phyloP scores from a whole-genome alignment of 2,113 vertebrate species.

The Diglossa brunneiventris region DNA sequence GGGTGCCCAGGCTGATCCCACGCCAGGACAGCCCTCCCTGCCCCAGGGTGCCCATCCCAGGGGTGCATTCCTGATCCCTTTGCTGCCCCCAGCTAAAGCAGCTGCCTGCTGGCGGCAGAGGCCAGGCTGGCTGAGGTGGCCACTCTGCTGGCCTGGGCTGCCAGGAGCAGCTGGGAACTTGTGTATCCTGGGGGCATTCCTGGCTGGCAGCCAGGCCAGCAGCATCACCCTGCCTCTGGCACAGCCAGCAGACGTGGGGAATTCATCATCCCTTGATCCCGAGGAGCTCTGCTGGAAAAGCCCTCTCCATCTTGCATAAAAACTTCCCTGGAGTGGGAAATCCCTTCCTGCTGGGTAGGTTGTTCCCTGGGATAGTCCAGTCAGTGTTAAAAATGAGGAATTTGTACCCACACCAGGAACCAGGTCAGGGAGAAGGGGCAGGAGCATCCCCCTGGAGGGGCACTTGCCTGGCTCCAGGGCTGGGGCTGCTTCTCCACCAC shows the following conservation, averaged over 20 bases:
- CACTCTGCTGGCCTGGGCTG: neutral
- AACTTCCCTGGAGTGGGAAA: neutral
- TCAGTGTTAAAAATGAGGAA: accelerated
- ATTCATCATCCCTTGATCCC: neutral
- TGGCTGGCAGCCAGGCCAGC: neutral
- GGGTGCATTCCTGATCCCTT: neutral
- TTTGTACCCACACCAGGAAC: accelerated
- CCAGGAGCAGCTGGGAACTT: neutral
- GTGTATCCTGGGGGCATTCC: accelerated
- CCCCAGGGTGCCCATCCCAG: neutral
- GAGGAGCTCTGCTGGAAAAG: neutral
- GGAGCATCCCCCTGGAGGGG: neutral
- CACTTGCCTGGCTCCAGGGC: neutral
- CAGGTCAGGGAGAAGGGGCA: neutral
- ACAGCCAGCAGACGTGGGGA: neutral
- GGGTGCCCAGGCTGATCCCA: accelerated
- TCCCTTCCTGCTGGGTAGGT: accelerated
- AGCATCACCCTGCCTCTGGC: accelerated
- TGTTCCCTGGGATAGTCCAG: neutral
- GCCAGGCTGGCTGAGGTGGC: neutral
- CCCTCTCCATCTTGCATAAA: neutral
- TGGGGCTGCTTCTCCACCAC: neutral
- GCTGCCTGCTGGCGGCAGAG: neutral
- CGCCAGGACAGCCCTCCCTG: neutral
- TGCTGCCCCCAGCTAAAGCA: slow-evolving; percentile 37